Base-by-base conservation (phyloP, 2,797 vertebrate species). In the Remorina albescens region DNA sequence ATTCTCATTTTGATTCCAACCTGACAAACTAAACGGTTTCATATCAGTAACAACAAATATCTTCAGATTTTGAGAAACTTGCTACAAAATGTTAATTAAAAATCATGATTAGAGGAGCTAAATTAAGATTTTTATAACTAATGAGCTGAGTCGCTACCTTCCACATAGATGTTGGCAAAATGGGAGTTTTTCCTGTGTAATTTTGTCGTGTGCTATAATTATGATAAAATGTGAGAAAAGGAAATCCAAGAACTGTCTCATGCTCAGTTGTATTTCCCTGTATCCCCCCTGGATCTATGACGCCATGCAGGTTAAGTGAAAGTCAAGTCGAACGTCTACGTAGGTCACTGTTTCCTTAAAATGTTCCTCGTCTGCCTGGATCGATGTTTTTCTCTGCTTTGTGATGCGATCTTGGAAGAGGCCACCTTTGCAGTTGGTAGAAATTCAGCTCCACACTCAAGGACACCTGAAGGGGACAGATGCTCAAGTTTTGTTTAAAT, bases 271-370 rank as follows among this genome's bases (percentile, higher is more conserved):
- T 50, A 8, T 41, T 41, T 21, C 19, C 28, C 51, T 47, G 10
- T 30, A 30, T 30, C 30, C 3, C 6, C 30, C 30, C 30, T 30
- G 53, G 61, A 73, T 66, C 49, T 71, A 1, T 50, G 56, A 63
- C 58, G 61, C 70, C n/a, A 62, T 39, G 10, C 15, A 36, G 78
- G 67, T 84, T 81, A 83, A 81, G 59, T 41, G 76, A 54, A 80
- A 82, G 76, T 84, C 82, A 85, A 51, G 66, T 34, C 18, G 67
- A 58, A 25, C 44, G 59, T 67, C 26, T 42, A 67, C n/a, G 11
- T 53, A 25, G 28, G 7, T n/a, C 5, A 10, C 54, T 28, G 23
- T 50, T 23, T 46, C 51, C 30, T 8, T 36, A n/a, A 57, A 46
- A 54, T 8, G 3, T 39, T 50, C 41, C 64, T 73, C 49, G 78